Conservation (phyloP, 2,113 vertebrate genomes). For the Lasiurus cinereus region DNA sequence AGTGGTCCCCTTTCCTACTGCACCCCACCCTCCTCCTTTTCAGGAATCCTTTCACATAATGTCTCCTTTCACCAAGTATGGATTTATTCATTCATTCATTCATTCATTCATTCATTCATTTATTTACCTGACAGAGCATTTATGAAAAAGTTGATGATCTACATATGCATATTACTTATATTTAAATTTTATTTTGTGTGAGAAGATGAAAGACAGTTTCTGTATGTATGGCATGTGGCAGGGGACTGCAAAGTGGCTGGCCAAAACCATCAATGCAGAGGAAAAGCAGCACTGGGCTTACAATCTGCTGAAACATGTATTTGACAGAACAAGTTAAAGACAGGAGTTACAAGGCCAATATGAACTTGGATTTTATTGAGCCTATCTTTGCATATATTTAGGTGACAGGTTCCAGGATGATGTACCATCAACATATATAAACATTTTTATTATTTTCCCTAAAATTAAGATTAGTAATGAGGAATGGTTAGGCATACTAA, state of each 20-base stretch:
- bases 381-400: background rate
- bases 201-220: background rate
- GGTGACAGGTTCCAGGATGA: background rate
- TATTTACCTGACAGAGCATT: background rate
- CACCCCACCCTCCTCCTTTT: background rate
- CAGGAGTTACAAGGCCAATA: background rate
- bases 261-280: background rate
- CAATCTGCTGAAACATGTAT: background rate
- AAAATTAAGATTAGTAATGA: background rate
- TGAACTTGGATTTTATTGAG: background rate
- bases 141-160: background rate
- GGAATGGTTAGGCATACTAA: background rate
- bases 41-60: background rate
- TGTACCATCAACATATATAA: background rate
- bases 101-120: no score
- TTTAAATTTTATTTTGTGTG: background rate
- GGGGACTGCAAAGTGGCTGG: background rate
- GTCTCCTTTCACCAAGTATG: background rate
- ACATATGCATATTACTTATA: background rate
- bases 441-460: background rate
- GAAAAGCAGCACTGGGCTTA: background rate
- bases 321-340: background rate
- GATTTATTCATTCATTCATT: no score
- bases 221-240: background rate
- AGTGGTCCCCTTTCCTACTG: background rate